These are phyloP conservation scores for Pissodes strobi DNA, from an alignment of 1,140 invertebrate genomes.

Conservation along the genomic window DNA sequence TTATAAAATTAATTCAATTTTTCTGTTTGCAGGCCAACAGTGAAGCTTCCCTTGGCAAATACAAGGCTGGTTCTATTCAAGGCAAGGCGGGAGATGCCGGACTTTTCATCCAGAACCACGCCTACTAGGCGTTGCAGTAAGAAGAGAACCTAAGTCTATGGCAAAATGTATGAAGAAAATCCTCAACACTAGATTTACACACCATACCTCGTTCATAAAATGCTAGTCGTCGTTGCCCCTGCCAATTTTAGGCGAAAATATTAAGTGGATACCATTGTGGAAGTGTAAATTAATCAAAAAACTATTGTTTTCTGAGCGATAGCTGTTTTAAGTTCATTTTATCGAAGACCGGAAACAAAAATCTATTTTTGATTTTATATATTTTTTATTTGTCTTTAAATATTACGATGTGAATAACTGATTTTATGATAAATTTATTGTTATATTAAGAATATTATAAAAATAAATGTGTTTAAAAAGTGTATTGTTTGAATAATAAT, in stretches of 20 bases:
- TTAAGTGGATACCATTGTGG: background rate
- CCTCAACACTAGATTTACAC: conserved; percentile 1
- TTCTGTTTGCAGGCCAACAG: conserved; percentile 79
- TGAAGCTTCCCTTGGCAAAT: conserved; percentile 84
- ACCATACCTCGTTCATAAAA: background rate
- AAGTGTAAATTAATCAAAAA: background rate
- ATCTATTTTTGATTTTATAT: background rate
- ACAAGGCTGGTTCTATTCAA: conserved; percentile 76
- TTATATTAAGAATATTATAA: background rate
- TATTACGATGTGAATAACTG: background rate
- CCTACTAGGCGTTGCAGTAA: conserved; percentile 65
- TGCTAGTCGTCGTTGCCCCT: conserved; percentile 1
- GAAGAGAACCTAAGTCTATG: too few relatives aligned
- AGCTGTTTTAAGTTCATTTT: too few relatives aligned
- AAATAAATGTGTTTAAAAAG: conserved; percentile 1
- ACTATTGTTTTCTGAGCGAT: background rate
- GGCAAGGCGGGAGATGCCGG: conserved; percentile 81
- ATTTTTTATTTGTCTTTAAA: background rate
- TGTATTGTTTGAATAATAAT: too few relatives aligned
- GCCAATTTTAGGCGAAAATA: too few relatives aligned
- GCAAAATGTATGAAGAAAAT: background rate
- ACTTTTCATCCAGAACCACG: conserved; percentile 90
- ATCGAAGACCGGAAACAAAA: too few relatives aligned
- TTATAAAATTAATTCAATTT: too few relatives aligned
- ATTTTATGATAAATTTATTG: conserved; percentile 4